Evolutionary conservation across 2,797 vertebrate species (phyloP).

Genomic region (Danio jaintianensis): DNA sequence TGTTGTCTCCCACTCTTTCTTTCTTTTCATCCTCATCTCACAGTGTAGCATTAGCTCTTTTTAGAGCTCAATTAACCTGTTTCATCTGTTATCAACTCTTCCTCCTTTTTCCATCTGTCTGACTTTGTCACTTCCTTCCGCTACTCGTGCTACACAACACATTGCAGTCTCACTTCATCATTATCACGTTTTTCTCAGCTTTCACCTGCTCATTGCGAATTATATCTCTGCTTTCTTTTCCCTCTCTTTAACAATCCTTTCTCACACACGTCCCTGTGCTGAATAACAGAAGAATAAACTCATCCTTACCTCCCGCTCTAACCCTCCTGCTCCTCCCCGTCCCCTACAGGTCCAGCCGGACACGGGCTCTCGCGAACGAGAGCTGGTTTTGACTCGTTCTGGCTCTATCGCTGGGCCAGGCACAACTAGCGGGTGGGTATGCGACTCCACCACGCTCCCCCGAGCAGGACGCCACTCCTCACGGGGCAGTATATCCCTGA

Average conservation of each 20-base stretch:
- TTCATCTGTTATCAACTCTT: conserved; percentile 57
- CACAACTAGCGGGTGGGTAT: conserved; percentile 77
- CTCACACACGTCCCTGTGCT: conserved; percentile 38
- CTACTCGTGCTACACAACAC: not conserved
- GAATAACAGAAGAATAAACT: conserved; percentile 63
- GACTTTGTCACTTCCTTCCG: conserved; percentile 54
- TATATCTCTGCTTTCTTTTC: conserved; percentile 54
- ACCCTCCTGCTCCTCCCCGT: conserved; percentile 73
- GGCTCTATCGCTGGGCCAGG: conserved; percentile 74
- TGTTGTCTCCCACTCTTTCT: conserved; percentile 64
- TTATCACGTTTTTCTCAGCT: conserved; percentile 42
- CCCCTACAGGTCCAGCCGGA: conserved; percentile 81
- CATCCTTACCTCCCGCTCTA: conserved; percentile 67
- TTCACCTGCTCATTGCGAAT: conserved; percentile 34
- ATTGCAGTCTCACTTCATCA: conserved; percentile 19
- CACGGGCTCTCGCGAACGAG: conserved; percentile 74
- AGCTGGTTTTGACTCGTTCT: conserved; percentile 80
- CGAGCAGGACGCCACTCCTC: conserved; percentile 82
- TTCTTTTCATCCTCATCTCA: conserved; percentile 67
- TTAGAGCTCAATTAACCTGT: conserved; percentile 70
- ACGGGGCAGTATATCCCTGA: conserved; percentile 81
- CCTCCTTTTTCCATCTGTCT: conserved; percentile 45
- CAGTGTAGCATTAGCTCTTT: conserved; percentile 79
- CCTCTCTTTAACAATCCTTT: conserved; percentile 47
- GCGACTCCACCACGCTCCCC: conserved; percentile 82